Conservation (phyloP, 2,888 invertebrate species). For the Trachelus troglodyta region DNA sequence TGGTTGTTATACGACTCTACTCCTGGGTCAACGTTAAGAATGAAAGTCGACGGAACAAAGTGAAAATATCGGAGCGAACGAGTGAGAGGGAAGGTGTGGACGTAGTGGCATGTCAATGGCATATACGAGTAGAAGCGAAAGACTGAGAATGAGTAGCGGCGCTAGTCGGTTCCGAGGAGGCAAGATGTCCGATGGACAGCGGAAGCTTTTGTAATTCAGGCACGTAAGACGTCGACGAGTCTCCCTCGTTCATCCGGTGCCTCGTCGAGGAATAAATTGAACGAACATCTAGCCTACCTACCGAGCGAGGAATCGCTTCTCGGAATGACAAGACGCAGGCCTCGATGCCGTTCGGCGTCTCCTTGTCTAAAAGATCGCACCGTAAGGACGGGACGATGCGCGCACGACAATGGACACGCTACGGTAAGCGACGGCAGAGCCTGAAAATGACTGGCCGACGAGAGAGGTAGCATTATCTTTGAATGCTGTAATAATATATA, state of each 20-base stretch:
- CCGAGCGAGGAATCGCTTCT: conserved; percentile 38
- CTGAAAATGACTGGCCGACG: background rate
- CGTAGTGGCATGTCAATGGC: background rate
- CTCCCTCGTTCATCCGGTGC: conserved; percentile 54
- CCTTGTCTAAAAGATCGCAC: background rate
- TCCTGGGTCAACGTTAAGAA: background rate
- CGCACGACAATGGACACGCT: conserved; percentile 7
- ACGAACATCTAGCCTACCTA: conserved; percentile 26
- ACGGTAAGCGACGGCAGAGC: background rate
- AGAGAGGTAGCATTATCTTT: background rate
- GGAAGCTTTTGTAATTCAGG: conserved; percentile 30
- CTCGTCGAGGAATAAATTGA: conserved; percentile 57
- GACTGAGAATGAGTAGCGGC: background rate
- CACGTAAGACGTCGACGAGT: conserved; percentile 41
- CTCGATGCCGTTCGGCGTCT: background rate
- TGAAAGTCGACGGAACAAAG: background rate
- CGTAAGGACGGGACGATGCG: conserved; percentile 19
- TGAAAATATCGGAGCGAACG: background rate
- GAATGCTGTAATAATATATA: background rate
- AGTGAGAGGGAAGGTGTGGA: background rate
- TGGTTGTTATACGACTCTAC: background rate
- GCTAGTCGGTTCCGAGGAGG: background rate
- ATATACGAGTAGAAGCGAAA: background rate
- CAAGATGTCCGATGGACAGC: background rate
- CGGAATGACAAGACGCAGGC: conserved; percentile 46